These are phyloP conservation scores for Dicrostonyx torquatus DNA, from an alignment of 2,797 vertebrate genomes.

Conservation along the genomic window DNA sequence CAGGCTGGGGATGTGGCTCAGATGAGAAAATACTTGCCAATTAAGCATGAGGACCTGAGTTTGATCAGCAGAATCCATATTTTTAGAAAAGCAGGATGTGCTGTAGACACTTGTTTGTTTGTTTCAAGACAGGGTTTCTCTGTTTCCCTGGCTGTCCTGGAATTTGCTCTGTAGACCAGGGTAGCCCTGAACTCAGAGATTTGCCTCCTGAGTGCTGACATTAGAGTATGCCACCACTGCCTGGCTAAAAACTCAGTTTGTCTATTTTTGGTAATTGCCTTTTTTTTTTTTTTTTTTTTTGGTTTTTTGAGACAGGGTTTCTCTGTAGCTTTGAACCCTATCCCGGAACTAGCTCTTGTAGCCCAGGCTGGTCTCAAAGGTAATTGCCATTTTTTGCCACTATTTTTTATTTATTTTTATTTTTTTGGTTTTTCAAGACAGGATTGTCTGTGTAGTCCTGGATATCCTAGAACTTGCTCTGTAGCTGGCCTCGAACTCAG, in stretches of 20 bases:
- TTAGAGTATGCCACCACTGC: background rate
- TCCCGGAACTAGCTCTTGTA: too few species aligned
- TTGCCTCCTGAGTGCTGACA: background rate
- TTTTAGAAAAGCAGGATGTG: background rate
- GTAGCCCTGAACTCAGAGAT: background rate
- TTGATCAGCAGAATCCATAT: background rate
- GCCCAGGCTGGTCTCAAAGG: too few species aligned
- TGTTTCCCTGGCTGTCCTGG: background rate
- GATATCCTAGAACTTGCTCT: background rate
- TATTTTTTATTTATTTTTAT: too few species aligned
- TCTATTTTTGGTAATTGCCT: background rate
- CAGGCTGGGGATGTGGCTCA: background rate
- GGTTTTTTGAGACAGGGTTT: background rate
- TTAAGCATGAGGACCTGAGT: background rate
- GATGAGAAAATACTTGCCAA: background rate
- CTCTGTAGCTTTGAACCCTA: too few species aligned
- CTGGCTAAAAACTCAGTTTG: background rate
- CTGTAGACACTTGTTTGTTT: background rate
- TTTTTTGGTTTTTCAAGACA: background rate
- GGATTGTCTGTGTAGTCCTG: background rate
- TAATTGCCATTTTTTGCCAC: background rate
- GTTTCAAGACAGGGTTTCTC: background rate
- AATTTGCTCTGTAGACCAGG: background rate
- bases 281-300: background rate
- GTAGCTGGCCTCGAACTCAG: background rate